Evolutionary conservation across 2,888 invertebrate genomes (phyloP), one percentile per base, ranked within the genome.

Genomic region (Iselma pallidipennis): DNA sequence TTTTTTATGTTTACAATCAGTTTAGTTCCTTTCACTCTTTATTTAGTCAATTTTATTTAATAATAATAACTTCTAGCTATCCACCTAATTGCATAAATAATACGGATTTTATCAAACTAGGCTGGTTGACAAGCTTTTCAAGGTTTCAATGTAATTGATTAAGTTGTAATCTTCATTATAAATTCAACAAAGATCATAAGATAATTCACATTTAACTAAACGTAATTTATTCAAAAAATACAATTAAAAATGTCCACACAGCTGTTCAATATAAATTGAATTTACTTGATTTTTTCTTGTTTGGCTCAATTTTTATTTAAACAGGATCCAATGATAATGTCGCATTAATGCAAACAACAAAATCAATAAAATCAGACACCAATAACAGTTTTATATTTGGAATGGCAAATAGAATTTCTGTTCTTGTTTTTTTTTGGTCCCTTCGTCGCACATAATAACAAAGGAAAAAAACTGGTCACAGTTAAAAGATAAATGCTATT

Each of bases 1-100:
- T 50, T 28, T 57, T 48, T 42, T 54, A 52, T 52, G 33, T 26
- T 52, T 29, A n/a, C 16, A 14, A 23, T 3, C 52, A 28, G 12
- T 31, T 45, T 19, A 45, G 23, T 7, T 4, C 10, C 29, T 50
- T 50, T 50, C 29, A 50, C 50, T 16, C 2, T 14, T 50, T 12
- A 26, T 45, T 45, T 16, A 12, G n/a, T n/a, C n/a, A n/a, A n/a
- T n/a, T n/a, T n/a, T n/a, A n/a, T n/a, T n/a, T n/a, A 14, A 33
- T 4, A 33, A 33, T 3, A 16, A 37, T 5, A 33, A 14, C n/a
- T 14, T 2, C n/a, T 14, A n/a, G 33, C 1, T 29, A 12, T 29
- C 10, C 29, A 29, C 29, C 12, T 29, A 14, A 37, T 37, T 37
- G 37, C 45, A 21, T 45, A 10, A 45, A 45, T 45, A 21, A 21